A percentile compares a stretch with the other conserved stretches of the same genome.
Evolutionary conservation across 2,888 invertebrate species (phyloP).

Genomic region (Andricus quercusramuli): DNA sequence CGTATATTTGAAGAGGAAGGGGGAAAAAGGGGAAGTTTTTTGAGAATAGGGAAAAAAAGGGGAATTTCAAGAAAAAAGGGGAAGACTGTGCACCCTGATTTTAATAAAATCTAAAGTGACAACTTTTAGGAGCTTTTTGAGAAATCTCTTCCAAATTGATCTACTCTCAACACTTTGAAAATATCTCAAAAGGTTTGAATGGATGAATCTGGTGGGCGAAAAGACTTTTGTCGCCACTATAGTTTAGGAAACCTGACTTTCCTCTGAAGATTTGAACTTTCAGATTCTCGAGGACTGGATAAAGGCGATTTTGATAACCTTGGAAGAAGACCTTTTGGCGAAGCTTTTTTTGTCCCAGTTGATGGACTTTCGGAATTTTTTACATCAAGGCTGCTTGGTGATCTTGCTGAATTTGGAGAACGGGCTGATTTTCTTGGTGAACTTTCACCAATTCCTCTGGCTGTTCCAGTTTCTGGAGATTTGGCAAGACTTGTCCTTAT

Average conservation of each 20-base stretch:
- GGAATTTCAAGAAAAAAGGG: too few species aligned
- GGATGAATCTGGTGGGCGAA: not conserved
- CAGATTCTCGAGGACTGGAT: slow-evolving; percentile 33
- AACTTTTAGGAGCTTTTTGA: not conserved
- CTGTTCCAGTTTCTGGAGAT: slow-evolving; percentile 58
- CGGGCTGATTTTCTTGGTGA: slow-evolving; percentile 41
- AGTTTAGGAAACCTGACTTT: slow-evolving; percentile 23
- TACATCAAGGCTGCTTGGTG: slow-evolving; percentile 55
- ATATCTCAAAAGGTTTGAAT: not conserved
- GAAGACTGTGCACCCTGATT: too few species aligned
- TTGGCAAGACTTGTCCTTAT: slow-evolving; percentile 65
- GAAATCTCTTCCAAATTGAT: not conserved
- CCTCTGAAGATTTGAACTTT: slow-evolving; percentile 7
- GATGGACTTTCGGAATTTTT: slow-evolving; percentile 57
- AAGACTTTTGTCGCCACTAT: not conserved
- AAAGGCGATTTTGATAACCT: slow-evolving; percentile 58
- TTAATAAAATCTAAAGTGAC: not conserved
- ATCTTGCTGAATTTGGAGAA: slow-evolving; percentile 51
- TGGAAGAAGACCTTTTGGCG: slow-evolving; percentile 65
- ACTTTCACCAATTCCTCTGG: slow-evolving; percentile 45
- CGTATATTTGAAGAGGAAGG: too few species aligned
- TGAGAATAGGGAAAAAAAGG: too few species aligned
- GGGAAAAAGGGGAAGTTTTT: too few species aligned
- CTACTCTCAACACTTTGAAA: not conserved
- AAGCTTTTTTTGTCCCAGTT: slow-evolving; percentile 50